These are phyloP conservation scores for Lepidotrigona ventralis DNA, from an alignment of 1,140 invertebrate species.

Conservation along the genomic window DNA sequence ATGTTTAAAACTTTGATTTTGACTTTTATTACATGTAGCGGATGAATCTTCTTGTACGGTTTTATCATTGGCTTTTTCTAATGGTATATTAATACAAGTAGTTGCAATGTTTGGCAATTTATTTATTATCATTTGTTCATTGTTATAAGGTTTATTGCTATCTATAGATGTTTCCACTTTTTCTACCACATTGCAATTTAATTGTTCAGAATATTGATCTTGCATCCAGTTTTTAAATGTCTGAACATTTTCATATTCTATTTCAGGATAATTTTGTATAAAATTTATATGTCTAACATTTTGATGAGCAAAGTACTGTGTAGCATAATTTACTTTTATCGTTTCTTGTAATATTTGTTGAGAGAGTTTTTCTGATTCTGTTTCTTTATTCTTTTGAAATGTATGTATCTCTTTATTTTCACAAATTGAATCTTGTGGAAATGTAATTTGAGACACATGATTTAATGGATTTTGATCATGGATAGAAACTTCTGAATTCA, in stretches of 20 bases:
- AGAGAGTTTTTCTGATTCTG: constrained; percentile 7
- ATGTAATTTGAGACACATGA: constrained; percentile 14
- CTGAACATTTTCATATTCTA: constrained; percentile 17
- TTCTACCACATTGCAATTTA: background rate
- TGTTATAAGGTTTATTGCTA: background rate
- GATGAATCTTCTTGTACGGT: constrained; percentile 3
- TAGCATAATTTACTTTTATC: constrained; percentile 32
- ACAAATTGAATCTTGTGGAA: constrained; percentile 37
- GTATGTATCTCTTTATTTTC: constrained; percentile 29
- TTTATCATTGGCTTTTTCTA: constrained; percentile 21
- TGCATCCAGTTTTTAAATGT: constrained; percentile 42
- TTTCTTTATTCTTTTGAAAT: constrained; percentile 2
- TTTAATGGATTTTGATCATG: constrained; percentile 29
- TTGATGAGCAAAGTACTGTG: constrained; percentile 41
- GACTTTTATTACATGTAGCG: background rate
- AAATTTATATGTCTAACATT: constrained; percentile 34
- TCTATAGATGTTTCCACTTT: constrained; percentile 8
- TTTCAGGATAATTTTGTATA: constrained; percentile 23
- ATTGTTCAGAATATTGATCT: constrained; percentile 24
- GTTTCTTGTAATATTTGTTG: constrained; percentile 28
- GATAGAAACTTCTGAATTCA: constrained; percentile 24
- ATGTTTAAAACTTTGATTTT: constrained; percentile 27
- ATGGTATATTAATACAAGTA: constrained; percentile 2
- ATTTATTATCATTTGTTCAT: constrained; percentile 5
- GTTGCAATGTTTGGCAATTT: constrained; percentile 36